Base-by-base conservation (phyloP, 1,140 invertebrate genomes). In the Melipona quadrifasciata region DNA sequence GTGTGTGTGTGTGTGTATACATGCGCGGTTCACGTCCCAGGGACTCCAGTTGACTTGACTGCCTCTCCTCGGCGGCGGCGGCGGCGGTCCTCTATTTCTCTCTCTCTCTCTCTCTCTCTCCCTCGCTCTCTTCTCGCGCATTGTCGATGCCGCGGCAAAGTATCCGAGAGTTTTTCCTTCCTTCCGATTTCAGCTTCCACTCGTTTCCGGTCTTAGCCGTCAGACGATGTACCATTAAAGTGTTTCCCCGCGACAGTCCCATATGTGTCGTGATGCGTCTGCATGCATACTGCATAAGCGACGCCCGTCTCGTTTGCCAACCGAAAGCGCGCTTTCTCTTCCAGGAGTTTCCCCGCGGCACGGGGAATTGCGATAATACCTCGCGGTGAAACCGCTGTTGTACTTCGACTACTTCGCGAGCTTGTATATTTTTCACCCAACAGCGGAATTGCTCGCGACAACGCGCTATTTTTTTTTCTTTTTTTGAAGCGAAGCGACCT, bases 191-290 rank as follows among this genome's bases (percentile, higher is more conserved):
- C 65, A 61, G 68, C 39, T 71, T 76, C 81, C 73, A 21, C 53
- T 57, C 77, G 68, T 80, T 80, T 80, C 53, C 76, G 73, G 78
- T 65, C 79, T 81, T 72, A 58, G 68, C 67, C 79, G 82, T 75
- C 83, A 72, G 51, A 53, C 61, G 68, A 51, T 85, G 74, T 75
- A 89, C 86, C 80, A 88, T 89, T 89, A 88, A 70, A 77, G 83
- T 76, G 83, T 89, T 73, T 88, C 68, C 53, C 71, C 39, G 68
- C 72, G 72, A 80, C 76, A 55, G 24, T 19, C 34, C 65, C 67
- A 58, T 64, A 73, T 80, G 77, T 53, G 78, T 85, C 73, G 74
- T 31, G 57, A 89, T 85, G 86, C 55, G 19, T n/a, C 57, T 51
- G 19, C 51, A 68, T 75, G 83, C 75, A 64, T 82, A 58, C 64